Conservation (phyloP, 2,888 invertebrate species). For the Lymantria dispar region DNA sequence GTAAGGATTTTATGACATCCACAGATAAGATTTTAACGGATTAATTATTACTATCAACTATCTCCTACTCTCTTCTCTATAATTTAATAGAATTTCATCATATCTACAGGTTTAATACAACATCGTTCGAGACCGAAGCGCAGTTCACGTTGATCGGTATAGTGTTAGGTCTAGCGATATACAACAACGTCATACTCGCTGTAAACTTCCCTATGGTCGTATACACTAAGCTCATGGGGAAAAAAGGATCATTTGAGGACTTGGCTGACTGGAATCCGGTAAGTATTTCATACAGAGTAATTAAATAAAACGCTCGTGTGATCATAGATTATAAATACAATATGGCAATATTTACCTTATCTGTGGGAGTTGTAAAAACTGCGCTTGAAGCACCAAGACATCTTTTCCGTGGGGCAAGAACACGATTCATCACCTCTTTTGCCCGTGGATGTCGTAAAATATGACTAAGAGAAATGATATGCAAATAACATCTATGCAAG, state of each 20-base stretch:
- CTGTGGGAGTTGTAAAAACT: too few species aligned
- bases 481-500: too few species aligned
- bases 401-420: too few species aligned
- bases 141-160: slow-evolving; percentile 97
- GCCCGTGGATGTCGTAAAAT: too few species aligned
- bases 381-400: too few species aligned
- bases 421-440: too few species aligned
- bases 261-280: slow-evolving; percentile 95
- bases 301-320: neutral
- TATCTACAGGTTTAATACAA: slow-evolving; percentile 92
- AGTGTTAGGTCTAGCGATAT: slow-evolving; percentile 96
- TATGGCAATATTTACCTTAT: neutral
- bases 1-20: too few species aligned
- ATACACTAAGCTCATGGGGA: slow-evolving; percentile 95
- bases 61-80: too few species aligned
- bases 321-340: neutral
- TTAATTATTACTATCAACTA: too few species aligned
- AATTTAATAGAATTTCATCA: neutral
- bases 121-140: slow-evolving; percentile 96
- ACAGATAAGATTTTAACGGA: too few species aligned
- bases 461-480: too few species aligned
- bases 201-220: slow-evolving; percentile 98
- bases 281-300: slow-evolving; percentile 48
- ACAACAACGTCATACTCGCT: slow-evolving; percentile 96
- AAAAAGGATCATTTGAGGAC: slow-evolving; percentile 93